Conservation (phyloP, 2,113 vertebrate genomes). For the Perca flavescens region DNA sequence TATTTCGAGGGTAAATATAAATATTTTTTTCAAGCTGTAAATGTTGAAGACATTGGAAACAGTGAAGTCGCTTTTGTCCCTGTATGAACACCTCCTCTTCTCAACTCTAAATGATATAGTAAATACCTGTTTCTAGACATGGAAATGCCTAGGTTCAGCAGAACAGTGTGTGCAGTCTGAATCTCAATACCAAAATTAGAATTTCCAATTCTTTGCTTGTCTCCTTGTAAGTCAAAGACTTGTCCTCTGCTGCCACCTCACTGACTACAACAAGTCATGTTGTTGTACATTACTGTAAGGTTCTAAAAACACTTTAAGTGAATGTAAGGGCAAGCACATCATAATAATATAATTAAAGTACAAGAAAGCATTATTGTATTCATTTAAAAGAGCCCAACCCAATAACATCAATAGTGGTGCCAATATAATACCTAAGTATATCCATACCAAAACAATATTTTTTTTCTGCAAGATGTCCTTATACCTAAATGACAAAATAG, state of each 20-base stretch:
- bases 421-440: neutral
- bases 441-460: no score
- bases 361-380: neutral
- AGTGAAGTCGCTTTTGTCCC: neutral
- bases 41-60: neutral
- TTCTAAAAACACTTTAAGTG: neutral
- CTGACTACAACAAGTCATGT: neutral
- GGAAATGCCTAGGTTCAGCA: neutral
- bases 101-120: neutral
- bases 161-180: slow-evolving; percentile 8
- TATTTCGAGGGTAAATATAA: neutral
- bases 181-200: slow-evolving; percentile 10
- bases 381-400: neutral
- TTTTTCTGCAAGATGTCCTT: no score
- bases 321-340: neutral
- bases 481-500: no score
- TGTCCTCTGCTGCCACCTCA: neutral
- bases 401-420: neutral
- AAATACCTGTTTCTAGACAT: neutral
- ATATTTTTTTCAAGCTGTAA: neutral
- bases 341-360: neutral
- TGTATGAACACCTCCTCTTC: neutral
- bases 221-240: slow-evolving; percentile 1
- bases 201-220: slow-evolving; percentile 5
- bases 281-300: neutral